Evolutionary conservation across 2,113 vertebrate genomes (phyloP).

Genomic region (Austrofundulus limnaeus): DNA sequence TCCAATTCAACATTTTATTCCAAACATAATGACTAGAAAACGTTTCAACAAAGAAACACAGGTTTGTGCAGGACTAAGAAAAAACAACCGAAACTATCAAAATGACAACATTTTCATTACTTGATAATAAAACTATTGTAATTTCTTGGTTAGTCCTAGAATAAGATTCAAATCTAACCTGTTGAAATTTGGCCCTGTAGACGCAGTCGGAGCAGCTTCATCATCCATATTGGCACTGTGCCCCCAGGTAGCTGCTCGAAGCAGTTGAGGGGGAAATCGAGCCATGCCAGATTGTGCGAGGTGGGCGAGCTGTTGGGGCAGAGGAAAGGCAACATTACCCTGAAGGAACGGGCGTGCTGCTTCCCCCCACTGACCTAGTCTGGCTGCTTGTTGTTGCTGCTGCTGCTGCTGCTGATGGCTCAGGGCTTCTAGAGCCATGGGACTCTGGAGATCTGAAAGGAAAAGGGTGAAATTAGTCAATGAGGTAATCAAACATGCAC

Average conservation of each 20-base stretch:
- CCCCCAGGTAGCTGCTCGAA: slow-evolving; percentile 90
- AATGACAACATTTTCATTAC: neutral
- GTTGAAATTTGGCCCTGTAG: slow-evolving; percentile 82
- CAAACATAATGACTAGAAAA: slow-evolving; percentile 1
- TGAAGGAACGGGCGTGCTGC: slow-evolving; percentile 88
- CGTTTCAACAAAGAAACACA: neutral
- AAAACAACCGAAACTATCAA: neutral
- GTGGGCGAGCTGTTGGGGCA: slow-evolving; percentile 88
- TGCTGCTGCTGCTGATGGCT: slow-evolving; percentile 82
- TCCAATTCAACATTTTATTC: neutral
- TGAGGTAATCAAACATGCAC: neutral
- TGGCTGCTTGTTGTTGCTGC: slow-evolving; percentile 84
- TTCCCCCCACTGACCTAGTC: slow-evolving; percentile 93
- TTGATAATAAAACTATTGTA: neutral
- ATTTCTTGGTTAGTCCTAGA: neutral
- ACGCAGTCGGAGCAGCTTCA: slow-evolving; percentile 74
- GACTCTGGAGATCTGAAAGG: slow-evolving; percentile 82
- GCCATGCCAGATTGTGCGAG: slow-evolving; percentile 86
- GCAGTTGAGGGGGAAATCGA: slow-evolving; percentile 88
- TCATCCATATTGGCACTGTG: slow-evolving; percentile 85
- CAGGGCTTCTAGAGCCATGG: slow-evolving; percentile 87
- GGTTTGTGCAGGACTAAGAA: too few species aligned
- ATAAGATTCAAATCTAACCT: slow-evolving; percentile 75
- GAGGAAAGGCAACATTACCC: slow-evolving; percentile 85
- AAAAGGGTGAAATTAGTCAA: slow-evolving; percentile 15